Evolutionary conservation across 2,797 vertebrate genomes (phyloP), one percentile per base, ranked within the genome.

Genomic region (Orientallactaga sibirica): DNA sequence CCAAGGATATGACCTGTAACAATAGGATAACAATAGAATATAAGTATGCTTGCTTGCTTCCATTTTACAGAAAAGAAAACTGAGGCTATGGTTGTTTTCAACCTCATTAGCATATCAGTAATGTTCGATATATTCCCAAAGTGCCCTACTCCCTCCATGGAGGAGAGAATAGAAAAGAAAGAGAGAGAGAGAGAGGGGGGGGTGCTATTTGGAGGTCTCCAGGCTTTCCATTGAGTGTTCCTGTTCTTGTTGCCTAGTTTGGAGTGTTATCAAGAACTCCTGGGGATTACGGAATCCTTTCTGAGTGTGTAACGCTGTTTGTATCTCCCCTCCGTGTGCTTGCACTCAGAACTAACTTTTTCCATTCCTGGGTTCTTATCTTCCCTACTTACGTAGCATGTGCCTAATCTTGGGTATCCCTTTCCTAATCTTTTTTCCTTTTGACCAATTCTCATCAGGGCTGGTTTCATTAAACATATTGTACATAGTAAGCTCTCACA

Each of bases 381-480:
- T 89, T 91, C 91, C 95, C 86, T 76, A 76, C 27, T 81, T 76
- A 76, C 27, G 76, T 93, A 95, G 96, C 94, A 96, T 93, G 96
- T 97, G 94, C 96, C 96, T 97, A 86, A 82, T 85, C 83, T 83
- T 81, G 93, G 93, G 70, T 75, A 93, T 18, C 67, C 48, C 68
- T 67, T 90, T 92, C 61, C 77, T 78, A 64, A 80, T 80, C 55
- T 66, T 52, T 84, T 62, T 92, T 85, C 81, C 80, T 81, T 94
- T 90, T 85, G 48, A 88, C 87, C 86, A n/a, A 41, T 78, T 91
- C 55, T 95, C 84, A 94, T 96, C 95, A 97, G 94, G 95, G 95
- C 84, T 95, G 78, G 83, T 70, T 80, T 62, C 84, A 71, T 86
- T 33, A 86, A 62, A 73, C 67, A 80, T 58, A 61, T 37, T 93